Percentiles rank a stretch among this genome's conserved stretches.
Evolutionary conservation across 2,888 invertebrate genomes (phyloP).

Genomic region (Hypena proboscidalis): DNA sequence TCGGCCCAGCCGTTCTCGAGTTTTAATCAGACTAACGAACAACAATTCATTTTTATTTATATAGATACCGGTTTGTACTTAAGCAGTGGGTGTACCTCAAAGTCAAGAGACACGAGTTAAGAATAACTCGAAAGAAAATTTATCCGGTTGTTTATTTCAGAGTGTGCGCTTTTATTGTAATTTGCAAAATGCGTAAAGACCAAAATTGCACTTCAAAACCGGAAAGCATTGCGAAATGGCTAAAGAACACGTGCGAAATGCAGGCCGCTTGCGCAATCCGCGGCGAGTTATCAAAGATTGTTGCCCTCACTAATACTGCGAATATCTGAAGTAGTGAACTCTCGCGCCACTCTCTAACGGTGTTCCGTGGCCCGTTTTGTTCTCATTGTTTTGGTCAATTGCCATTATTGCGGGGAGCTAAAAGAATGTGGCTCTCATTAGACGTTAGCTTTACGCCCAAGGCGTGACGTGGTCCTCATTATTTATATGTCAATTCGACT

Average conservation of each 20-base stretch:
- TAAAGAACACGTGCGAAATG: conserved; percentile 73
- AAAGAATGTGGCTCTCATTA: conserved; percentile 43
- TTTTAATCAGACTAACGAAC: too few relatives aligned
- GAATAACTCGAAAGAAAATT: background rate
- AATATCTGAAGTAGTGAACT: conserved; percentile 52
- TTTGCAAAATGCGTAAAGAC: background rate
- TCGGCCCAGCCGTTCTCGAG: too few relatives aligned
- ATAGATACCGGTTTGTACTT: too few relatives aligned
- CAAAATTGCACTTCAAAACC: conserved; percentile 49
- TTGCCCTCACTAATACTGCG: conserved; percentile 69
- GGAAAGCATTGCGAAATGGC: conserved; percentile 68
- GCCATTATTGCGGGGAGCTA: conserved; percentile 28
- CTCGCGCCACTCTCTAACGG: conserved; percentile 68
- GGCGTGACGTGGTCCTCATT: conserved; percentile 33
- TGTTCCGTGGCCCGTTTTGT: conserved; percentile 50
- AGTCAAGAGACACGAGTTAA: too few relatives aligned
- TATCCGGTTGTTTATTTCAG: background rate
- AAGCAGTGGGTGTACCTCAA: too few relatives aligned
- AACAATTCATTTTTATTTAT: too few relatives aligned
- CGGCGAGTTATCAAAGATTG: conserved; percentile 72
- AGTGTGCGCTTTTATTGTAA: background rate
- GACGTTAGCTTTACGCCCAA: conserved; percentile 26
- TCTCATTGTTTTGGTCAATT: conserved; percentile 72
- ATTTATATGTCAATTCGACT: conserved; percentile 27
- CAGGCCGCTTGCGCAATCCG: conserved; percentile 73